Evolutionary conservation across 1,140 invertebrate genomes (phyloP).

Genomic region (Cryptotermes secundus): DNA sequence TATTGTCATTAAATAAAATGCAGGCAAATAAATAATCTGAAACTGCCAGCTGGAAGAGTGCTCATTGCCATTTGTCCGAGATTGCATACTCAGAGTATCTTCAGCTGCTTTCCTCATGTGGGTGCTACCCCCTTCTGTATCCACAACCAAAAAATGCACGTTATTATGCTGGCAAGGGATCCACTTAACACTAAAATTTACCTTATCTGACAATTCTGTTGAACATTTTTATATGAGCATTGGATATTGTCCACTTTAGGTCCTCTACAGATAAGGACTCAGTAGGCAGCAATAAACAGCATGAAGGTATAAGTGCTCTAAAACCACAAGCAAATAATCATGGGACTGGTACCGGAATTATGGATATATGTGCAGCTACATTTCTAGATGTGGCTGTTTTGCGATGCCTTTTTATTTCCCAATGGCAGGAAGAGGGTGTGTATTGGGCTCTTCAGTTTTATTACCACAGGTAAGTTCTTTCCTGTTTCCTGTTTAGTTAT

Average conservation of each 20-base stretch:
- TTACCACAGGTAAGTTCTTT: slow-evolving; percentile 71
- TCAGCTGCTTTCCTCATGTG: too few relatives aligned
- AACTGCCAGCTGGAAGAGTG: too few relatives aligned
- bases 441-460: slow-evolving; percentile 87
- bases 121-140: too few relatives aligned
- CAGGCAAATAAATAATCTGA: too few relatives aligned
- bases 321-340: not conserved
- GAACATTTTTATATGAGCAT: too few relatives aligned
- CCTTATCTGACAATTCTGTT: too few relatives aligned
- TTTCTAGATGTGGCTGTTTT: slow-evolving; percentile 95
- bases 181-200: too few relatives aligned
- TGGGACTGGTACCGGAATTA: slow-evolving; percentile 33
- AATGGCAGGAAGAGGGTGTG: slow-evolving; percentile 93
- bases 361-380: slow-evolving; percentile 82
- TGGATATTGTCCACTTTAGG: slow-evolving; percentile 10
- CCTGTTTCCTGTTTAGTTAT: not conserved
- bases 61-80: too few relatives aligned
- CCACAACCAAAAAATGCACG: too few relatives aligned
- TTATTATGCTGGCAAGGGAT: too few relatives aligned
- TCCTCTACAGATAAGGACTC: slow-evolving; percentile 37
- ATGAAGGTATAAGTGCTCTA: not conserved
- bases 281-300: slow-evolving; percentile 3
- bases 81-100: too few relatives aligned
- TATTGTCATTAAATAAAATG: too few relatives aligned
- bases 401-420: slow-evolving; percentile 92